These are phyloP conservation scores for Sebastolobus alascanus DNA, from an alignment of 2,797 vertebrate genomes.

Conservation along the genomic window DNA sequence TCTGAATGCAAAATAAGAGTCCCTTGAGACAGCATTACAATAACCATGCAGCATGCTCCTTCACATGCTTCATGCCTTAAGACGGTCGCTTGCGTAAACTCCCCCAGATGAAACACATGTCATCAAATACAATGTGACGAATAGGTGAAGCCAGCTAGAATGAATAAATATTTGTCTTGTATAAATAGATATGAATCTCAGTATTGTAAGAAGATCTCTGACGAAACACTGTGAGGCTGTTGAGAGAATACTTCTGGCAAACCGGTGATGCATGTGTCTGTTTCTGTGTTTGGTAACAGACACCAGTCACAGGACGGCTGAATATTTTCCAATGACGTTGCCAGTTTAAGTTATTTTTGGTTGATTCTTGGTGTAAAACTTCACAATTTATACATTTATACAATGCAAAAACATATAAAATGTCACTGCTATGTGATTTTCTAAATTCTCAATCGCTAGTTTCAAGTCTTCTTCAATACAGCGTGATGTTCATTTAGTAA, in stretches of 20 bases:
- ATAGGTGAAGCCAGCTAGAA: slow-evolving; percentile 13
- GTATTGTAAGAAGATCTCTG: slow-evolving; percentile 12
- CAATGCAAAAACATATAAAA: too few relatives aligned
- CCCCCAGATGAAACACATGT: slow-evolving; percentile 23
- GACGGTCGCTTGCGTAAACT: slow-evolving; percentile 33
- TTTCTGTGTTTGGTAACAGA: slow-evolving; percentile 24
- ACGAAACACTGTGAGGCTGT: slow-evolving; percentile 6
- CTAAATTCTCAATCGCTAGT: too few relatives aligned
- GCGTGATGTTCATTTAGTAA: too few relatives aligned
- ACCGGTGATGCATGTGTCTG: slow-evolving; percentile 15
- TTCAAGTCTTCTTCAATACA: too few relatives aligned
- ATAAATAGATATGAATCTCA: slow-evolving; percentile 27
- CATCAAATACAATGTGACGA: slow-evolving; percentile 47
- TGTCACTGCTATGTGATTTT: too few relatives aligned
- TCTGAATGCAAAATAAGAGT: slow-evolving; percentile 11
- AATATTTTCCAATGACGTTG: background rate
- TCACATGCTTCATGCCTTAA: slow-evolving; percentile 1
- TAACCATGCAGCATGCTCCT: background rate
- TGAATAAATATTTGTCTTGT: slow-evolving; percentile 51
- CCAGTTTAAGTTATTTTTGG: background rate
- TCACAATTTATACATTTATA: too few relatives aligned
- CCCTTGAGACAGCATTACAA: slow-evolving; percentile 26
- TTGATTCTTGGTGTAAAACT: background rate
- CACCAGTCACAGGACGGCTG: background rate
- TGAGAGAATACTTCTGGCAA: slow-evolving; percentile 17